Evolutionary conservation across 1,140 invertebrate species (phyloP), one percentile per base, ranked within the genome.

Genomic region (Drosophila eugracilis): DNA sequence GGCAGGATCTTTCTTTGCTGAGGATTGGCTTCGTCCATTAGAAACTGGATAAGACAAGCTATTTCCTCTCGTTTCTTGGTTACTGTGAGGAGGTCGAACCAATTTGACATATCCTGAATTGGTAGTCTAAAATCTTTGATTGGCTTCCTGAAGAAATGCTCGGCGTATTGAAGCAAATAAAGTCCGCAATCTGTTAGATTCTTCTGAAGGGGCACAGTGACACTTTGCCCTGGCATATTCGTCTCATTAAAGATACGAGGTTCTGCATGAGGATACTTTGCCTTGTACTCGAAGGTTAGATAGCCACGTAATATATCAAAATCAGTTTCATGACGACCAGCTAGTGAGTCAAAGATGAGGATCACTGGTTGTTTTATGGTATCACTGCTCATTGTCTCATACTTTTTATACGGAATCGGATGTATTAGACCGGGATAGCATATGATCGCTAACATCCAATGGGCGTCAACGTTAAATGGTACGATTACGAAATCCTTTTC

Each of bases 401-500:
- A 92, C 30, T 94, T 94, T 77, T 93, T 83, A 37, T 65, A 86
- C 12, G 89, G 83, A 10, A 91, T 83, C 1, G 90, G 86, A 0
- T 95, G 95, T 39, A 94, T 94, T 45, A 97, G 92, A 22, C 95
- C 95, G 50, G 98, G 97, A 92, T 96, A 99, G 92, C 98, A 99
- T 52, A 99, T 97, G 37, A 99, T 97, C 1, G 97, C 98, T 69
- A 99, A 93, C 92, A 98, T 99, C 98, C 98, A 99, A 93, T 99
- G 98, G 34, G 94, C 97, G 94, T 97, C 96, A 94, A 99, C 97
- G 93, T 99, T 99, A 41, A 99, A 99, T 70, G 98, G 98, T 91
- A 99, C 96, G 74, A 99, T 94, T 54, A 99, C 95, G 92, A 96
- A 99, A 92, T 99, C 98, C 93, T 99, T 99, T 44, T 97, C 94